Conservation (phyloP, 2,888 invertebrate genomes). For the Pecten maximus region DNA sequence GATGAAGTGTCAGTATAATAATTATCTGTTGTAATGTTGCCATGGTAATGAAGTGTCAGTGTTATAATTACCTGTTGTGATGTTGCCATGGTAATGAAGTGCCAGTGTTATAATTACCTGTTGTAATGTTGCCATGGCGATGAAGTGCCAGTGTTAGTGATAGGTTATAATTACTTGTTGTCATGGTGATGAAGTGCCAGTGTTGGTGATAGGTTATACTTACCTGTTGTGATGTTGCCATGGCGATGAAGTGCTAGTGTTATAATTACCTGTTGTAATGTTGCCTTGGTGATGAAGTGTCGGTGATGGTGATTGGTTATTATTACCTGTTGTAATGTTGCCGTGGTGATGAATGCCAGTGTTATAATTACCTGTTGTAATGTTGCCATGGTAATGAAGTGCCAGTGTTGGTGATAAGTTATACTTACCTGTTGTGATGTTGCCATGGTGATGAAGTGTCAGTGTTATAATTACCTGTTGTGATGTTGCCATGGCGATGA, state of each 20-base stretch:
- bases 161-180: background rate
- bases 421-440: background rate
- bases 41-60: background rate
- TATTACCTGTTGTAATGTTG: background rate
- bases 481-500: background rate
- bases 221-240: background rate
- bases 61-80: background rate
- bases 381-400: background rate
- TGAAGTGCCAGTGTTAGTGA: background rate
- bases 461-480: background rate
- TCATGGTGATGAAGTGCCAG: background rate
- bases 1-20: background rate
- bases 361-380: background rate
- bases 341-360: background rate
- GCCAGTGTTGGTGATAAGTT: background rate
- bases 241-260: background rate
- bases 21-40: background rate
- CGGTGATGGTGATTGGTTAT: background rate
- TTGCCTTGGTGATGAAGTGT: background rate
- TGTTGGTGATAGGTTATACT: background rate
- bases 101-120: background rate
- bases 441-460: background rate
- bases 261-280: background rate
- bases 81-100: background rate
- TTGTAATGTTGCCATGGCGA: background rate